Percentiles rank a stretch among this genome's conserved stretches.
phyloP scores from a whole-genome alignment of 2,113 vertebrate species.

The Mormyrus iriodes region DNA sequence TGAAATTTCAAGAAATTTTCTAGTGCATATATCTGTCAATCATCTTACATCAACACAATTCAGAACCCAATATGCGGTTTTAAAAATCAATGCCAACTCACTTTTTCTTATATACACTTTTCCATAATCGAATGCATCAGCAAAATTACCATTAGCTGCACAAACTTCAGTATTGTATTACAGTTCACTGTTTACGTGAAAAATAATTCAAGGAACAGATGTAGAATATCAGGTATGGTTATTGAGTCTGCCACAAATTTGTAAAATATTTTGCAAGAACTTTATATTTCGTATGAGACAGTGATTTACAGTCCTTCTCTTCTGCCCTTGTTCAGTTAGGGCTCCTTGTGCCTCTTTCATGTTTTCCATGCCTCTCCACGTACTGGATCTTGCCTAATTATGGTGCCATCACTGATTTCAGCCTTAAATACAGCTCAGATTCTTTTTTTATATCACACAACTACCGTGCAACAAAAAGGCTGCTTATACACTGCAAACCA shows the following conservation, averaged over 20 bases:
- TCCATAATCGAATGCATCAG: neutral
- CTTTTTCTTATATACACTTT: too few relatives aligned
- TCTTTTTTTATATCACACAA: neutral
- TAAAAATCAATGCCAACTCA: neutral
- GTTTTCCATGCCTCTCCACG: neutral
- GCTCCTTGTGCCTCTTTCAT: neutral
- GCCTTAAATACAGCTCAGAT: neutral
- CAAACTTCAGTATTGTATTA: neutral
- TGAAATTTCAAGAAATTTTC: neutral
- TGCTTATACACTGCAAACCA: neutral
- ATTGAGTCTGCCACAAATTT: neutral
- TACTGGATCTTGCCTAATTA: neutral
- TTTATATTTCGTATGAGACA: too few relatives aligned
- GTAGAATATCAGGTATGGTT: neutral
- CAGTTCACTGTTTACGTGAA: neutral
- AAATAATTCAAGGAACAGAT: neutral
- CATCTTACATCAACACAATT: neutral
- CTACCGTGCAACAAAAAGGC: neutral
- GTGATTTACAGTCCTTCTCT: too few relatives aligned
- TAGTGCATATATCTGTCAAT: neutral
- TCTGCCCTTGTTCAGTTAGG: too few relatives aligned
- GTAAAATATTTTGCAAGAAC: neutral
- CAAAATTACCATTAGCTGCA: neutral
- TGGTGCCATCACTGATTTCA: neutral
- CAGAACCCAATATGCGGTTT: neutral